phyloP scores from a whole-genome alignment of 2,888 invertebrate species.

The Acrobasis suavella region DNA sequence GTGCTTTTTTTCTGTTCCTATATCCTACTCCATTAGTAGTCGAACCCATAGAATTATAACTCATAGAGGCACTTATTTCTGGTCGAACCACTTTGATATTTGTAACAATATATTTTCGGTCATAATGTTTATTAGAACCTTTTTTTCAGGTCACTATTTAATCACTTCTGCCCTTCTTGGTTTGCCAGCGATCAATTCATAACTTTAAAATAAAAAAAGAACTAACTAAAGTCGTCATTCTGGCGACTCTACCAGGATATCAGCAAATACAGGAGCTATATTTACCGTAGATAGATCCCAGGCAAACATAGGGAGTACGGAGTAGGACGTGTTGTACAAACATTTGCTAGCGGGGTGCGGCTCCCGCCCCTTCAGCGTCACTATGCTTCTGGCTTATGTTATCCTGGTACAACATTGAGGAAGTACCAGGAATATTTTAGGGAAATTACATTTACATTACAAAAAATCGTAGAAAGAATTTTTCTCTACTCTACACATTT shows the following conservation, averaged over 20 bases:
- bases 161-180: no score
- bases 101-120: no score
- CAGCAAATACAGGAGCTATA: slow-evolving; percentile 48
- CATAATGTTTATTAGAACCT: no score
- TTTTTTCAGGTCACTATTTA: no score
- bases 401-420: slow-evolving; percentile 44
- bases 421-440: slow-evolving; percentile 14
- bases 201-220: neutral
- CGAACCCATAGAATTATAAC: no score
- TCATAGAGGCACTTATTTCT: no score
- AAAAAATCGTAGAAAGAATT: no score
- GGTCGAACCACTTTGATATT: no score
- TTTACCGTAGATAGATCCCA: slow-evolving; percentile 48
- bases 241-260: slow-evolving; percentile 42
- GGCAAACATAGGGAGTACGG: slow-evolving; percentile 59
- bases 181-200: neutral
- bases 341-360: slow-evolving; percentile 52
- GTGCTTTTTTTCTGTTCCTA: no score
- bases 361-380: slow-evolving; percentile 46
- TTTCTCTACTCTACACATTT: no score
- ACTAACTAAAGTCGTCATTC: slow-evolving; percentile 2
- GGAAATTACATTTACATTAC: neutral
- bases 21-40: no score
- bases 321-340: slow-evolving; percentile 55
- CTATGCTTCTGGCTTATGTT: slow-evolving; percentile 52